These are phyloP conservation scores for Aptenodytes patagonicus DNA, from an alignment of 2,113 vertebrate species.

Conservation along the genomic window DNA sequence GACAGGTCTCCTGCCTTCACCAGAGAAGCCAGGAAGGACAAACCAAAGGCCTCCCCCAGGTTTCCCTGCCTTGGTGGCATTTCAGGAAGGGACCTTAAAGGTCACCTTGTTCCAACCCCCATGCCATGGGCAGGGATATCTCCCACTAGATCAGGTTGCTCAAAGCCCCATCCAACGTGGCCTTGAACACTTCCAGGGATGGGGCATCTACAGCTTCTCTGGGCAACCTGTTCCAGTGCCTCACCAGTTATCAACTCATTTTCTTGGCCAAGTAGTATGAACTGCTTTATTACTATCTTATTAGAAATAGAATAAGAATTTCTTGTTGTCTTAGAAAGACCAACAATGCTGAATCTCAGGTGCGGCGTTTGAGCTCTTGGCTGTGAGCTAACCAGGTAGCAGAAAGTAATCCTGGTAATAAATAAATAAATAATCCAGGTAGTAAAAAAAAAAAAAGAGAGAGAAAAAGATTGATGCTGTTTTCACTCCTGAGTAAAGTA, in stretches of 20 bases:
- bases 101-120: background rate
- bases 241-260: background rate
- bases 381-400: background rate
- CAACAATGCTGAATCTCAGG: background rate
- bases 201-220: background rate
- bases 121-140: background rate
- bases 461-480: background rate
- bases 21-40: background rate
- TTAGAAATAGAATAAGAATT: background rate
- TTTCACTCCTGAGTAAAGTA: background rate
- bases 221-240: background rate
- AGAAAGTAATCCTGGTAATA: background rate
- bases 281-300: background rate
- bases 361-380: background rate
- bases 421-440: background rate
- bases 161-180: background rate
- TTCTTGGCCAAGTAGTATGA: background rate
- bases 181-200: background rate
- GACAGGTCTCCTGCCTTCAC: background rate
- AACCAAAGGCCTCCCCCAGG: background rate
- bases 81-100: background rate
- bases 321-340: background rate
- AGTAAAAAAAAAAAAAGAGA: background rate
- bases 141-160: background rate
- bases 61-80: background rate